These are phyloP conservation scores for Crypturellus tataupa DNA, from an alignment of 2,797 vertebrate genomes.

Conservation along the genomic window DNA sequence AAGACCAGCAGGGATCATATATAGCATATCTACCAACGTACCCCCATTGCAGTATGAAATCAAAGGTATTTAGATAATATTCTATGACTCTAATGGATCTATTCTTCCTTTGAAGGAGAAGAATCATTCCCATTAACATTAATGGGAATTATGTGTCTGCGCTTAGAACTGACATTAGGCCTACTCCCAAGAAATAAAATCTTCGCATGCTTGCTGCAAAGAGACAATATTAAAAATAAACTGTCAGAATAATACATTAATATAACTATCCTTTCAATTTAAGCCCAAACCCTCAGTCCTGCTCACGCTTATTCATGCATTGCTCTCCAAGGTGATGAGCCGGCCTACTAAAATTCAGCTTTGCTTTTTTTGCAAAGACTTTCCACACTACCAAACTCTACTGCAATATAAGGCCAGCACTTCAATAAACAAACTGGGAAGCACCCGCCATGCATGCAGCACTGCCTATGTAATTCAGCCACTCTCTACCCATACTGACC, in stretches of 20 bases:
- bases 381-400: too few species aligned
- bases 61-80: background rate
- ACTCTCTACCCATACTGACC: too few species aligned
- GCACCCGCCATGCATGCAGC: too few species aligned
- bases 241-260: background rate
- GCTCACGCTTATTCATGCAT: background rate
- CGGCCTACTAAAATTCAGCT: background rate
- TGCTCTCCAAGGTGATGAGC: background rate
- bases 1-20: background rate
- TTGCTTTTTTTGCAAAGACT: background rate
- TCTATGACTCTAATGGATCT: background rate
- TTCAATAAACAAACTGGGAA: too few species aligned
- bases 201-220: background rate
- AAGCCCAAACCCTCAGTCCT: background rate
- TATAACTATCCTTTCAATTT: background rate
- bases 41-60: background rate
- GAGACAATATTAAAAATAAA: background rate
- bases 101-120: background rate
- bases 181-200: background rate
- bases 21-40: background rate
- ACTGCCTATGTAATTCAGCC: too few species aligned
- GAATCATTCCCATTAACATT: background rate
- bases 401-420: too few species aligned
- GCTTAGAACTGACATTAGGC: background rate
- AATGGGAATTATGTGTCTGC: background rate